These are phyloP conservation scores for Otolemur garnettii DNA, from an alignment of 2,113 vertebrate genomes.

Conservation along the genomic window DNA sequence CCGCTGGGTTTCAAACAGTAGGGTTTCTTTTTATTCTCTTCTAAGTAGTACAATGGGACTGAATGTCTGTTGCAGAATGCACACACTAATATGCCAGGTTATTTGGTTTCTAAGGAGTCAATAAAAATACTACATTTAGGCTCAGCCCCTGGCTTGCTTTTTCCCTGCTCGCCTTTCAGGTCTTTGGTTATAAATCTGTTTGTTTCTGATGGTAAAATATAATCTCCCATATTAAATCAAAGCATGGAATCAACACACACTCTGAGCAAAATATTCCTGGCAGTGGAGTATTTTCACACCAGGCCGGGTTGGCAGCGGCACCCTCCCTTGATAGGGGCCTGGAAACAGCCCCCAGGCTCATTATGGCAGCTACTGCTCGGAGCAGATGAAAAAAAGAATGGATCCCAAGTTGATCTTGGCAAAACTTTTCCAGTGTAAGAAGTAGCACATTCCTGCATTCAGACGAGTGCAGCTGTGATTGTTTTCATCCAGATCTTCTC, in stretches of 20 bases:
- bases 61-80: slow-evolving; percentile 98
- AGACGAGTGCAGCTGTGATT: slow-evolving; percentile 36
- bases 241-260: slow-evolving; percentile 89
- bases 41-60: slow-evolving; percentile 97
- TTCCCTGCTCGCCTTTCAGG: slow-evolving; percentile 81
- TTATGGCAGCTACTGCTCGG: slow-evolving; percentile 87
- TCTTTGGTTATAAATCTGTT: slow-evolving; percentile 89
- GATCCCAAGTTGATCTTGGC: slow-evolving; percentile 86
- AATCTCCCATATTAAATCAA: slow-evolving; percentile 88
- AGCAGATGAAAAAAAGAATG: slow-evolving; percentile 71
- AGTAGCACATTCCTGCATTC: slow-evolving; percentile 60
- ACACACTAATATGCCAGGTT: slow-evolving; percentile 97
- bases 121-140: slow-evolving; percentile 99
- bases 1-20: slow-evolving; percentile 99
- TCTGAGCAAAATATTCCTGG: slow-evolving; percentile 85
- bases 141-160: slow-evolving; percentile 83
- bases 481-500: slow-evolving; percentile 66
- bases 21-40: slow-evolving; percentile 99
- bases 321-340: slow-evolving; percentile 85
- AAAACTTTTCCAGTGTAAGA: slow-evolving; percentile 85
- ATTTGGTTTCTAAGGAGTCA: slow-evolving; percentile 99
- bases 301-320: slow-evolving; percentile 87
- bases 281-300: slow-evolving; percentile 87
- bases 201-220: slow-evolving; percentile 89
- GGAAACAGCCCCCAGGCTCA: slow-evolving; percentile 89